These are phyloP conservation scores for Microplitis mediator DNA, from an alignment of 1,140 invertebrate species.

Conservation along the genomic window DNA sequence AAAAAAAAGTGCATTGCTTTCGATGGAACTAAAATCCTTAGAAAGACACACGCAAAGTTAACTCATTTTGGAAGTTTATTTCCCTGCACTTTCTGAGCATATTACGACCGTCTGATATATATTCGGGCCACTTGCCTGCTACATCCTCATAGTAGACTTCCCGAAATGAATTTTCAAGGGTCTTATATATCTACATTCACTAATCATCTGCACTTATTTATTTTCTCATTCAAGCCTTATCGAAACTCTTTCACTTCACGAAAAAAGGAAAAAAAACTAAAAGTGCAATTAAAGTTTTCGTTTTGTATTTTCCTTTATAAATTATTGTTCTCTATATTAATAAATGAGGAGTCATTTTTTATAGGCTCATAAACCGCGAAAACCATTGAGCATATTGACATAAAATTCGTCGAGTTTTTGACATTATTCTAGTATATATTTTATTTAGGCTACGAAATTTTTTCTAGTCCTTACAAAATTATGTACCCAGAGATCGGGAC, in stretches of 20 bases:
- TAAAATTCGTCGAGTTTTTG: no score
- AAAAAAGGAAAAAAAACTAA: not conserved
- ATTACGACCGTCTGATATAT: slow-evolving; percentile 22
- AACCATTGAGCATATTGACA: no score
- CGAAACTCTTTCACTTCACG: slow-evolving; percentile 1
- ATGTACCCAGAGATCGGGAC: no score
- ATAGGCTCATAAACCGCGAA: no score
- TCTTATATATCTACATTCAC: slow-evolving; percentile 21
- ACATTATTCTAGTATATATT: no score
- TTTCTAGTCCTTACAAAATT: no score
- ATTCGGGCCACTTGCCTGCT: slow-evolving; percentile 16
- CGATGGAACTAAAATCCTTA: slow-evolving; percentile 32
- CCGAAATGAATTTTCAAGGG: slow-evolving; percentile 53
- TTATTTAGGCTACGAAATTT: no score
- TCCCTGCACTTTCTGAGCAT: slow-evolving; percentile 30
- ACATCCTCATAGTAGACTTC: slow-evolving; percentile 25
- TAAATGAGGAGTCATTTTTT: no score
- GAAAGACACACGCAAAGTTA: slow-evolving; percentile 57
- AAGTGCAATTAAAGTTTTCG: not conserved
- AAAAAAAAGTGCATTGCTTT: slow-evolving; percentile 16
- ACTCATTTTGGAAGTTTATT: slow-evolving; percentile 50
- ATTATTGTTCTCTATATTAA: not conserved
- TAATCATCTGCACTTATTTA: slow-evolving; percentile 17
- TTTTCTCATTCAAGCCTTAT: not conserved
- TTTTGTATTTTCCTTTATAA: not conserved